Evolutionary conservation across 2,113 vertebrate species (phyloP), one percentile per base, ranked within the genome.

Genomic region (Notiomystis cincta): DNA sequence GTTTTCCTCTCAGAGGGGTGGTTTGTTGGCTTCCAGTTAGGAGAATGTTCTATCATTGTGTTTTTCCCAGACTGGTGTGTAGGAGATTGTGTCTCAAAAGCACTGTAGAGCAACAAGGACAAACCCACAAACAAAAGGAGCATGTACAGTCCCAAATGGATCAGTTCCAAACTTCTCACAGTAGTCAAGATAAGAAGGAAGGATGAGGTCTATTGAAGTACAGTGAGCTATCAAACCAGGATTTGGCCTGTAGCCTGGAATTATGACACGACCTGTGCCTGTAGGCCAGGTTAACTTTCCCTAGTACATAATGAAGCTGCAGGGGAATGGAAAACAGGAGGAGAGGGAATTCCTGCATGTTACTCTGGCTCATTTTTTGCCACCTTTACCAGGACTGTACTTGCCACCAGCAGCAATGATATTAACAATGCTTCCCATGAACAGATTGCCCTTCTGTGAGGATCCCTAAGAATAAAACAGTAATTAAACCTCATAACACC

Each of bases 271-370:
- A 38, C 13, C 16, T 51, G 12, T 62, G 33, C 47, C 40, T 64
- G 6, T 3, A 44, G 51, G 15, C 17, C 24, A 76, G 40, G 24
- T 60, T 60, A 47, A 27, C 40, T 60, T 82, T 23, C 47, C 57
- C 44, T 31, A 10, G 27, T 18, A 37, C 0, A 0, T 31, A 37
- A 33, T 28, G 23, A 11, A 37, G 2, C 35, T 53, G 13, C 20
- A 70, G 45, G 31, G 27, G 8, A 60, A 48, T 42, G 47, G 50
- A 77, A 87, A 71, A 44, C 47, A 62, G 51, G 23, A 64, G 37
- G 13, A 75, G 38, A 25, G 15, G 48, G 30, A 54, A 82, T 82
- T 76, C 11, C 66, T 92, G 48, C 24, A 4, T 30, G 38, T 51
- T 51, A 22, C 35, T 71, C 42, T 72, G 48, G 24, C 16, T 82